Base-by-base conservation (phyloP, 2,113 vertebrate species). In the Pelecanus crispus region DNA sequence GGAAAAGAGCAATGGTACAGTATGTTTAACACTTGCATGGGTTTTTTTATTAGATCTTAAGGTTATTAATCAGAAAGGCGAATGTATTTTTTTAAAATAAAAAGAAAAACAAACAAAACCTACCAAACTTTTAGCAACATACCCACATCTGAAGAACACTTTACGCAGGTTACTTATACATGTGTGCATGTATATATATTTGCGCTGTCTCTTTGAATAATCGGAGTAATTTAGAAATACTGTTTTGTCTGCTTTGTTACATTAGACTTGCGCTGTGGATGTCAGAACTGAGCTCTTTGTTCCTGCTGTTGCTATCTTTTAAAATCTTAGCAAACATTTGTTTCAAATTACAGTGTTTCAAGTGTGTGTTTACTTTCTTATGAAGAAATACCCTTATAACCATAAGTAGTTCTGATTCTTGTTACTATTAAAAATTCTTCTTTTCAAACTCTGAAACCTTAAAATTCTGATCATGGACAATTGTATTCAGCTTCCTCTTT, bases 1-100 rank as follows among this genome's bases (percentile, higher is more conserved):
- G 81, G 99, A 99, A 98, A 99, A 98, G 96, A 98, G 98, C 90
- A 99, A 99, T 59, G 99, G 99, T 99, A 98, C 61, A 88, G 95
- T 94, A 81, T 95, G 55, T 94, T 97, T 96, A 96, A 97, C 92
- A 70, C 74, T 63, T 58, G 26, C 62, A 10, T 77, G 5, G n/a
- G n/a, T n/a, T n/a, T 17, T 79, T 59, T 79, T 50, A 21, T 47
- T 75, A n/a, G n/a, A 67, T 71, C 72, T 53, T 80, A 75, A 82
- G 25, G 10, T 90, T 74, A 40, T 50, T 74, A 50, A 67, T 77
- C 21, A 71, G 13, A 65, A 67, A 89, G 56, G 31, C 4, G 63
- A 78, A 34, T 77, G 17, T 38, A 6, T 36, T 44, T 42, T 79
- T 20, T 8, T 2, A 3, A 55, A 28, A 17, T 13, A 19, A 5